These are phyloP conservation scores for Erythrolamprus reginae DNA, from an alignment of 2,113 vertebrate genomes.

Conservation along the genomic window DNA sequence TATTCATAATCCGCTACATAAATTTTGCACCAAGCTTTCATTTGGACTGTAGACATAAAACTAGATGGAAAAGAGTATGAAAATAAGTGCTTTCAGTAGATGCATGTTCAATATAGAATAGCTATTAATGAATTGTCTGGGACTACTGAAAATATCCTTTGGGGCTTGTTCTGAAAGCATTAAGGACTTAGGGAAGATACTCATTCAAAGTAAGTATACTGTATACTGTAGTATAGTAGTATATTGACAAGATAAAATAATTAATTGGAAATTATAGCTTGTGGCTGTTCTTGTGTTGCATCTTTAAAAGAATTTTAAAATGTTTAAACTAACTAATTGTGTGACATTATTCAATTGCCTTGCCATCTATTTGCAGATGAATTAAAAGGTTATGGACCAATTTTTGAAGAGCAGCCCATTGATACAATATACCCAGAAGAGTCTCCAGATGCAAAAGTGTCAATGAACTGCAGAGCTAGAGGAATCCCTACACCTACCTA, in stretches of 20 bases:
- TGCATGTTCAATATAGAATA: neutral
- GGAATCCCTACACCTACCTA: constrained; percentile 87
- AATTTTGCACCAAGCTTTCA: too few species aligned
- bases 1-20: too few species aligned
- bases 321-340: neutral
- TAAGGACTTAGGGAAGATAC: neutral
- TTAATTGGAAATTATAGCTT: neutral
- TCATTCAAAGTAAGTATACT: too few species aligned
- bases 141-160: neutral
- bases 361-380: constrained; percentile 72
- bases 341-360: neutral
- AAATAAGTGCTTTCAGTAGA: neutral
- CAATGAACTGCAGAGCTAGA: constrained; percentile 85
- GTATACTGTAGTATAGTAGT: too few species aligned
- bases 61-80: too few species aligned
- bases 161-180: neutral
- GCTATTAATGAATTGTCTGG: neutral
- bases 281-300: fast-evolving
- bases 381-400: constrained; percentile 84
- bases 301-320: neutral
- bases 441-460: constrained; percentile 89
- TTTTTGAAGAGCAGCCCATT: constrained; percentile 94
- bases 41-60: too few species aligned
- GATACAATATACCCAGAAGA: constrained; percentile 96
- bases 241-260: neutral